Base-by-base conservation (phyloP, 2,888 invertebrate species). In the Flabesymbios commensalis region DNA sequence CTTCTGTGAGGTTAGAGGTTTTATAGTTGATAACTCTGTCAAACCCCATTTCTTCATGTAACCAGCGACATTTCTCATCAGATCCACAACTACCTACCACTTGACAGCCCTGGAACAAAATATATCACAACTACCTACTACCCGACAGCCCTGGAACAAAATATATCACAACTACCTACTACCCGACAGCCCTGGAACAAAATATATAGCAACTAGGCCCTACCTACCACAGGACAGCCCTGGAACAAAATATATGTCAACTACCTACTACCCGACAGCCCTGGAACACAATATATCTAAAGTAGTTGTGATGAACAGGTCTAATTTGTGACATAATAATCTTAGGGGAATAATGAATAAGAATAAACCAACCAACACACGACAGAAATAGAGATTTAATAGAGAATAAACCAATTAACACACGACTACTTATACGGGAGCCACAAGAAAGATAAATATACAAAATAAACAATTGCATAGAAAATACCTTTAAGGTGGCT, bases 11-110 rank as follows among this genome's bases (percentile, higher is more conserved):
- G 72, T 88, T 77, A 5, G 81, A 84, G 1, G 85, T 88, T 80
- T 90, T 91, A 80, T 91, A 91, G 82, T 91, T 91, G 64, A 88
- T 88, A 17, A 87, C 89, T 65, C 83, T 78, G 76, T 91, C 88
- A 74, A 90, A 90, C 3, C 87, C 87, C 1, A 90, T 78, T 17
- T 88, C 82, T n/a, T n/a, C n/a, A 22, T 83, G 85, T 24, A 90
- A 78, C 89, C 89, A 90, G 65, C 86, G 82, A 68, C 88, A 88
- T 84, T 91, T 91, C 26, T 87, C 88, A 68, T 90, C 87, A 2
- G 87, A 85, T 1, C 90, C 90, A 19, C 89, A 88, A 70, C 89
- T 87, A 2, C 90, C 91, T 68, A 91, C 88, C 0, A 90, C 90
- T 59, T 81, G 86, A 72, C 89, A 88, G 39, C 79, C 81, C 76